Base-by-base conservation (phyloP, 1,140 invertebrate genomes). In the Zaprionus ghesquierei region DNA sequence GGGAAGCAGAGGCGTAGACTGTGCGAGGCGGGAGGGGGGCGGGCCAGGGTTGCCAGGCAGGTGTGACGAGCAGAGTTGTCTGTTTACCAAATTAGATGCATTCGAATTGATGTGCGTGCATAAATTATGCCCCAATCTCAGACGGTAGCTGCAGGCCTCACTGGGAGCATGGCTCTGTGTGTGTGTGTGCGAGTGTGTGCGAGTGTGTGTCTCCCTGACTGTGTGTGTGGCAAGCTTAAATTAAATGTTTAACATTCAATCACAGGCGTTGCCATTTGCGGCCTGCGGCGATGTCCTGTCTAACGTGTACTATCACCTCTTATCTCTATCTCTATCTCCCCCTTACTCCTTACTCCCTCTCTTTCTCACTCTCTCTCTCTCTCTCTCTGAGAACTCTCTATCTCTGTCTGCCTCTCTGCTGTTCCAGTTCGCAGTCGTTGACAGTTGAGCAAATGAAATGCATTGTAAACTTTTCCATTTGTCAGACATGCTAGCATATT, bases 181-280 rank as follows among this genome's bases (percentile, higher is more conserved):
- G 50, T 50, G 56, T 44, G 29, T 22, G 27, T 31, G 31, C 49
- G 31, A 29, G 46, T 9, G 64, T 51, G 49, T 49, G 29, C n/a
- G 60, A 38, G 25, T 23, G 46, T 55, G 56, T 50, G 20, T 9
- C 23, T 33, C 25, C 35, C 35, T 33, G 46, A 5, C 59, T 60
- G 46, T 62, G 50, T 25, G 70, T 71, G 75, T 62, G 69, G 79
- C 82, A 87, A 86, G 82, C 82, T 87, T 87, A 87, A 86, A 86
- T 87, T 82, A 87, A 87, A 87, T 87, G 82, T 82, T 89, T 87
- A 87, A 87, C 82, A 87, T 87, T 87, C 82, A 87, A 87, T 87
- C 82, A 87, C 60, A 72, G 69, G 41, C 71, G 51, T 31, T 46
- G 82, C 59, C 71, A 73, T 73, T 46, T 66, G 65, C 68, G 63